These are phyloP conservation scores for Elysia chlorotica DNA, from an alignment of 1,140 invertebrate genomes.

Conservation along the genomic window DNA sequence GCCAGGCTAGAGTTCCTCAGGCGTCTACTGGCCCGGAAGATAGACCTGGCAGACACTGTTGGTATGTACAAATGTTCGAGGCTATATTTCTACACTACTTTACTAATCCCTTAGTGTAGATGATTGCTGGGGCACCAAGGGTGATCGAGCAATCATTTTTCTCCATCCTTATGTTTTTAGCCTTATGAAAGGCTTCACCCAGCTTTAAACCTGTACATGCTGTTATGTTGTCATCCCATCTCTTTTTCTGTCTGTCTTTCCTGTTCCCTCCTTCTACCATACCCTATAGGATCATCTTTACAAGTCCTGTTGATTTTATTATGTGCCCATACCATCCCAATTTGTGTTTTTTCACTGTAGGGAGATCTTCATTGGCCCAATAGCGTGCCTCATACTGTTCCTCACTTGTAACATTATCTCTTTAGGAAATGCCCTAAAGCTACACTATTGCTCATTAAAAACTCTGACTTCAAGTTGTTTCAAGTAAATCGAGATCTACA, in stretches of 20 bases:
- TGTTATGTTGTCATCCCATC: neutral
- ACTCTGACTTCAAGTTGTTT: too few relatives aligned
- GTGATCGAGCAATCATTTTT: neutral
- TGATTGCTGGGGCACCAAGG: neutral
- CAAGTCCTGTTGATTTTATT: too few relatives aligned
- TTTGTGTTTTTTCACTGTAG: too few relatives aligned
- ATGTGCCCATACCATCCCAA: too few relatives aligned
- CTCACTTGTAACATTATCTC: too few relatives aligned
- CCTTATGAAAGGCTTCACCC: neutral
- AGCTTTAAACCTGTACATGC: neutral
- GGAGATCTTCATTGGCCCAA: too few relatives aligned
- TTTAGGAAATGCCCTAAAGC: too few relatives aligned
- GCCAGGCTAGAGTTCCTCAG: conserved; percentile 79
- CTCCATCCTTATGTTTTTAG: neutral
- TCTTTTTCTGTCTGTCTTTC: neutral
- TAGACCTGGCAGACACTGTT: conserved; percentile 6
- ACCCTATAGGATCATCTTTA: too few relatives aligned
- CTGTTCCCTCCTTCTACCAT: neutral
- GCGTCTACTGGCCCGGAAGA: conserved; percentile 64
- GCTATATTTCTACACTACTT: neutral
- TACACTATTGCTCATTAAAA: too few relatives aligned
- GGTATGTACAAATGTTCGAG: conserved; percentile 24
- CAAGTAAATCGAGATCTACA: too few relatives aligned
- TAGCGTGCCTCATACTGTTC: too few relatives aligned
- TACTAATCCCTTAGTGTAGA: neutral